A percentile compares a stretch with the other conserved stretches of the same genome.
phyloP scores from a whole-genome alignment of 1,140 invertebrate species.

The Sycophaga agraensis region DNA sequence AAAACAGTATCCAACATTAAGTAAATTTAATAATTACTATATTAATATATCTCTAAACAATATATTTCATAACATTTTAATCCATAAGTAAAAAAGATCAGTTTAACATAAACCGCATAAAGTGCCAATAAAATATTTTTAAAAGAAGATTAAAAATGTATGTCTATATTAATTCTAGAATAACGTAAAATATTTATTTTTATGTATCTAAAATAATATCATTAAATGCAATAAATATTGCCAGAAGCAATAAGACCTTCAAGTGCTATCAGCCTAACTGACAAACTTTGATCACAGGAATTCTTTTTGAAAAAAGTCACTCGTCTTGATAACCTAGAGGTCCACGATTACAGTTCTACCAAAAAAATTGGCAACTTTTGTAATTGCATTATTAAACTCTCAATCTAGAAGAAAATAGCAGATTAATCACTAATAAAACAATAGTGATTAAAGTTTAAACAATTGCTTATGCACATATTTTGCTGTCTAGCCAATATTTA shows the following conservation, averaged over 20 bases:
- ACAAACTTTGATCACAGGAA: conserved; percentile 17
- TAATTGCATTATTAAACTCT: conserved; percentile 2
- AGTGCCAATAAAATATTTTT: neutral
- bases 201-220: neutral
- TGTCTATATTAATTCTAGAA: neutral
- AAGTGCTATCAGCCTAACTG: neutral
- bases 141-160: neutral
- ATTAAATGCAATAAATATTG: neutral
- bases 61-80: too few relatives aligned
- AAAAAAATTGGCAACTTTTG: conserved; percentile 9
- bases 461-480: conserved; percentile 5
- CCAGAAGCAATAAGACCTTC: conserved; percentile 4
- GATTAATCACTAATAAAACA: neutral
- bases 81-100: too few relatives aligned
- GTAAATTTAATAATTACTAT: too few relatives aligned
- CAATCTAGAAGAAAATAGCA: neutral
- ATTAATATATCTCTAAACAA: too few relatives aligned
- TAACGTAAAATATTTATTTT: neutral
- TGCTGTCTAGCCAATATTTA: neutral
- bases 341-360: conserved; percentile 3
- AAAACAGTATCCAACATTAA: too few relatives aligned
- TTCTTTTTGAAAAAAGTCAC: conserved; percentile 19
- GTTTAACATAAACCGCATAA: too few relatives aligned
- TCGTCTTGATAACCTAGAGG: conserved; percentile 22
- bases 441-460: neutral